These are phyloP conservation scores for Macrocentrus cingulum DNA, from an alignment of 1,140 invertebrate genomes.

Conservation along the genomic window DNA sequence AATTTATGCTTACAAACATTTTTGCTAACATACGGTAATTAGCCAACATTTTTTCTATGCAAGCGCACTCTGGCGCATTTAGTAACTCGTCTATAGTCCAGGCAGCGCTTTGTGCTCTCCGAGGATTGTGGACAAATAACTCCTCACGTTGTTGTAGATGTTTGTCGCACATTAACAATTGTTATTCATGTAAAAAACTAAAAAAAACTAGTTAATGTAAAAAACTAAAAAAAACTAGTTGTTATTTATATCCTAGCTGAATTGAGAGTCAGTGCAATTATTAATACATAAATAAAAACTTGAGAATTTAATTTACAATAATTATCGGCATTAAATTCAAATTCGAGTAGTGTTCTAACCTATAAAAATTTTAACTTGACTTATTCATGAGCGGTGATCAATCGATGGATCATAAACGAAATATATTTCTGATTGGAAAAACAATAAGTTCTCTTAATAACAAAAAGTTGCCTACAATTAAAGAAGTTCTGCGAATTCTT, in stretches of 20 bases:
- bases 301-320: too few species aligned
- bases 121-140: background rate
- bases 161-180: background rate
- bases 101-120: background rate
- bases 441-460: background rate
- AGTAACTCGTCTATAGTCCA: background rate
- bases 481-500: background rate
- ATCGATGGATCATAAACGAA: background rate
- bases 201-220: too few species aligned
- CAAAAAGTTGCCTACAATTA: background rate
- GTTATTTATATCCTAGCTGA: too few species aligned
- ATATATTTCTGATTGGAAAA: background rate
- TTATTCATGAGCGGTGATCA: background rate
- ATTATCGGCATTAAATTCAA: too few species aligned
- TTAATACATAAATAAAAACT: too few species aligned
- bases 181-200: slow-evolving; percentile 26
- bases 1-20: background rate
- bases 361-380: background rate
- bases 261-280: too few species aligned
- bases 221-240: too few species aligned
- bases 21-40: background rate
- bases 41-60: background rate
- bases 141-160: background rate
- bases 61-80: background rate
- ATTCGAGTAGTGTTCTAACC: too few species aligned